Evolutionary conservation across 2,797 vertebrate genomes (phyloP), one percentile per base, ranked within the genome.

Genomic region (Anas capensis): DNA sequence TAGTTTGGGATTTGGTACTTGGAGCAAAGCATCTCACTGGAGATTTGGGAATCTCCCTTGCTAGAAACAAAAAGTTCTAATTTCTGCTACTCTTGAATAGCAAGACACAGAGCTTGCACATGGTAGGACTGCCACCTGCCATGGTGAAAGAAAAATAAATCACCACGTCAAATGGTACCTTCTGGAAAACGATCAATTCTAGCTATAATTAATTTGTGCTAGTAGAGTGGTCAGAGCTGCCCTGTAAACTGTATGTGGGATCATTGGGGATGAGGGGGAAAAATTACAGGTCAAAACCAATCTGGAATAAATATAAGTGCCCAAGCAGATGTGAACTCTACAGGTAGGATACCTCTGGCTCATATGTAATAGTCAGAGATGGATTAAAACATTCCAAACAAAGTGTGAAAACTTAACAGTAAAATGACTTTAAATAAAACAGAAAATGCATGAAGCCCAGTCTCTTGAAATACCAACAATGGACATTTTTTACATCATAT

Each of bases 381-480:
- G 16, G 51, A 60, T 54, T 79, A 76, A 93, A 97, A 86, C 6
- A 46, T 70, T 86, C 54, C 66, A 92, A 73, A 10, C 51, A 21
- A 83, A 90, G 42, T 36, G 64, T 77, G 70, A 88, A 88, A 90
- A 82, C 4, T 33, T 46, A 60, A 23, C 36, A 69, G 6, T 69
- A 78, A 92, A 92, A 72, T 46, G 6, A 6, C 29, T 90, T 88
- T 66, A 82, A 92, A 81, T 20, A 69, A 56, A 62, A 36, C 18
- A 51, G 87, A 84, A 93, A 40, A 23, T 46, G 6, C 19, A 21
- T 38, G 54, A 92, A 77, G 16, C 31, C 14, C 7, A 1, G 13
- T 33, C 31, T 86, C 33, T 49, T 73, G 46, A 83, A 93, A 78
- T 33, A 70, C 14, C 81, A 24, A 60, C 21, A 82, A 31, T n/a